A percentile compares a stretch with the other conserved stretches of the same genome.
Conservation (phyloP, 2,797 vertebrate genomes). For the Gallinago solitaria region DNA sequence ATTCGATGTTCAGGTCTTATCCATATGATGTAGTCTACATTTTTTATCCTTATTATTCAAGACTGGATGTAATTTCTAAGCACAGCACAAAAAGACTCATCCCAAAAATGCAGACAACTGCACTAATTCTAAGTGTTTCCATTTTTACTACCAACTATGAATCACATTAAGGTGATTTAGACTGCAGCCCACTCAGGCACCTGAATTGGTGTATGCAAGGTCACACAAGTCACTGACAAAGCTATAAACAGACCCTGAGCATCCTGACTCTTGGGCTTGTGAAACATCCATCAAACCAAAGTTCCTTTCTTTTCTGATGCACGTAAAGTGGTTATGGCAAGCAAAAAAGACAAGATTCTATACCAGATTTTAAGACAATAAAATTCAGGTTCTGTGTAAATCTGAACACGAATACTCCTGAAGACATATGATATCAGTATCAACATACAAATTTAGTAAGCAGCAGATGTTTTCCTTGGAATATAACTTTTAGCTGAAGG, state of each 20-base stretch:
- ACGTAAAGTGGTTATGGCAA: neutral
- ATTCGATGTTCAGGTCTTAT: neutral
- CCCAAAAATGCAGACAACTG: neutral
- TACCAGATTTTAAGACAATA: neutral
- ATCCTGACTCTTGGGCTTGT: neutral
- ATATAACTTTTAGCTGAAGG: neutral
- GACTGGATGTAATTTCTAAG: neutral
- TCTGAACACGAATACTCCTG: neutral
- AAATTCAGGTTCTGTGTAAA: neutral
- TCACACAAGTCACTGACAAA: neutral
- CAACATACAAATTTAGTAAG: neutral
- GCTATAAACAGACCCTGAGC: neutral
- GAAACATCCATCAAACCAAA: neutral
- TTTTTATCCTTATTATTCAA: neutral
- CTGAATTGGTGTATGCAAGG: neutral
- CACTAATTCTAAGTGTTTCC: neutral
- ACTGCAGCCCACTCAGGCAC: neutral
- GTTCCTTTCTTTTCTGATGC: neutral
- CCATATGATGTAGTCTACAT: neutral
- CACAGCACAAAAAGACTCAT: neutral
- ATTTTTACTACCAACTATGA: neutral
- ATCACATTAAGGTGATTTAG: neutral
- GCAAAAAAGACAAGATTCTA: fast-evolving
- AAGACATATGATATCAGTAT: neutral
- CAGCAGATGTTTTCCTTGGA: neutral